phyloP scores from a whole-genome alignment of 2,888 invertebrate genomes.

The Ormyrus pomaceus region DNA sequence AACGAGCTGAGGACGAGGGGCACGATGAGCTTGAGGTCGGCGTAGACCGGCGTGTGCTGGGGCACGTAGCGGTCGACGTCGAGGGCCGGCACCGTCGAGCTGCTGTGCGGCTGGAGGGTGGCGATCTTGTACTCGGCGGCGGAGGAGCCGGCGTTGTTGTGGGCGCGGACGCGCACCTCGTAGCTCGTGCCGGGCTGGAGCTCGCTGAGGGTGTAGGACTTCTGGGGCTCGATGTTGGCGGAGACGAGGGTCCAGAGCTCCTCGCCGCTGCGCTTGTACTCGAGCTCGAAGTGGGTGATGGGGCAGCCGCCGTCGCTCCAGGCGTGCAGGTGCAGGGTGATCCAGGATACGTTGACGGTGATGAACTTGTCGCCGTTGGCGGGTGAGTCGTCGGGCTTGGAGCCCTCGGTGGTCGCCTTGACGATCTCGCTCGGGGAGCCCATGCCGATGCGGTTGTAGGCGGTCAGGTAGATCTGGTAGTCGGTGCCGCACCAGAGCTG shows the following conservation, averaged over 20 bases:
- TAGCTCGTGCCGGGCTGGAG: conserved; percentile 82
- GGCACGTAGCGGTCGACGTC: conserved; percentile 73
- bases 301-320: conserved; percentile 95
- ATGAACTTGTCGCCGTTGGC: conserved; percentile 71
- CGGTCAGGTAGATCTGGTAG: conserved; percentile 92
- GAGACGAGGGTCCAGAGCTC: conserved; percentile 87
- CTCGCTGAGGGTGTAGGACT: conserved; percentile 88
- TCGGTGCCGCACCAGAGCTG: conserved; percentile 92
- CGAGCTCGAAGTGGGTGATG: conserved; percentile 89
- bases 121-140: conserved; percentile 90
- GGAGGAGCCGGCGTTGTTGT: conserved; percentile 92
- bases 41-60: conserved; percentile 71
- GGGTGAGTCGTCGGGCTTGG: conserved; percentile 72
- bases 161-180: conserved; percentile 79
- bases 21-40: conserved; percentile 72
- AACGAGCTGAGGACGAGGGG: conserved; percentile 72
- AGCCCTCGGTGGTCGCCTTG: conserved; percentile 80
- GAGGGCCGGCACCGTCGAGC: conserved; percentile 76
- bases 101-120: conserved; percentile 88
- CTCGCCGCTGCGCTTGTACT: conserved; percentile 80
- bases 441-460: conserved; percentile 93
- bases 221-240: conserved; percentile 86
- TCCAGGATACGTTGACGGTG: conserved; percentile 90
- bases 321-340: conserved; percentile 90
- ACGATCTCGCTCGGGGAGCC: conserved; percentile 93